Base-by-base conservation (phyloP, 1,140 invertebrate genomes). In the Ceratina japonica region DNA sequence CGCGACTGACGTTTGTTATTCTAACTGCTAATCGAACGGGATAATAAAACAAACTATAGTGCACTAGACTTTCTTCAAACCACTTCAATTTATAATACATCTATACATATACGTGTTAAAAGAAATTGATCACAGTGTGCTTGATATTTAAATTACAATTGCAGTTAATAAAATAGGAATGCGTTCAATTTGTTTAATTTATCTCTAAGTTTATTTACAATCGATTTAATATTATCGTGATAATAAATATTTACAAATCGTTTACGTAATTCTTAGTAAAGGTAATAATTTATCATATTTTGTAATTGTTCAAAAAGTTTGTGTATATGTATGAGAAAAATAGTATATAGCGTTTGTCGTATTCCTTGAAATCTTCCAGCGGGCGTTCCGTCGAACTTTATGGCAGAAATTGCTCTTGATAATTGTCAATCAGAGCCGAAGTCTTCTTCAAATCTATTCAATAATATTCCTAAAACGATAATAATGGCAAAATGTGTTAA, bases 351-450 rank as follows among this genome's bases (percentile, higher is more conserved):
- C 20, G 22, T 18, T 24, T 22, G 24, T 59, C 1, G 15, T 68
- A 15, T 20, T 27, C n/a, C 24, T 27, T 12, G 8, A 16, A 62
- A 49, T 44, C 13, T 66, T 75, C 27, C 7, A 16, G 4, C 20
- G 31, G 20, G 37, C 81, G 62, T 52, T 81, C 83, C 82, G 8
- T 72, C 63, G 4, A 86, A 15, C 62, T 83, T 12, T 18, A 20
- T 44, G 44, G 24, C 20, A 81, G 64, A 70, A 72, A 81, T 16
- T 27, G 51, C 64, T 85, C 68, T 16, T 44, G 5, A 44, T 8
- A 44, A 7, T 44, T 7, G 37, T 44, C 37, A 44, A 7, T 44
- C 1, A 8, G 10, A 44, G 37, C 37, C 37, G 37, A 44, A 44
- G 10, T 44, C 37, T 44, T 44, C 37, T 44, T 44, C 10, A 8